Conservation (phyloP, 2,113 vertebrate genomes). For the Oostethus manadensis region DNA sequence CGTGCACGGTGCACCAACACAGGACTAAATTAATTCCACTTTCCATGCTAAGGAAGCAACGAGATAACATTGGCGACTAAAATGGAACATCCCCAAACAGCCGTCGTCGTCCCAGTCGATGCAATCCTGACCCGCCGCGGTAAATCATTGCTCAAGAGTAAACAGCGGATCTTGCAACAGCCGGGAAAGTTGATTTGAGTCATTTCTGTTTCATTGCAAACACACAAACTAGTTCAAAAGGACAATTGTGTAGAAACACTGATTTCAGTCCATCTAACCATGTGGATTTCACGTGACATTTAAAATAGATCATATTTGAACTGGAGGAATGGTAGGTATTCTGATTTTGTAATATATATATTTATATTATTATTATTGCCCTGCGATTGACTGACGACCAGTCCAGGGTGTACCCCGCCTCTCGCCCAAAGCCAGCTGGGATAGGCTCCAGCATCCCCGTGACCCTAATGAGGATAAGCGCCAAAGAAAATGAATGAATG, state of each 20-base stretch:
- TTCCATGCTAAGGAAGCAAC: slow-evolving; percentile 34
- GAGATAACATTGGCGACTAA: slow-evolving; percentile 1
- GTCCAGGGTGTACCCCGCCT: too few relatives aligned
- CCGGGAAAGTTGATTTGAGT: slow-evolving; percentile 15
- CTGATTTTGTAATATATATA: too few relatives aligned
- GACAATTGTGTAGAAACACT: neutral
- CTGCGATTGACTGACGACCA: too few relatives aligned
- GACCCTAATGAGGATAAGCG: too few relatives aligned
- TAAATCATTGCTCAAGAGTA: slow-evolving; percentile 69
- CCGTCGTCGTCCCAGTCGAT: slow-evolving; percentile 10
- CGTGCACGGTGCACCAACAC: slow-evolving; percentile 26
- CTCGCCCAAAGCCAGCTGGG: too few relatives aligned
- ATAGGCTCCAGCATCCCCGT: too few relatives aligned
- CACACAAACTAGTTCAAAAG: neutral
- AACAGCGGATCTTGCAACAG: slow-evolving; percentile 48
- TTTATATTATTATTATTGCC: too few relatives aligned
- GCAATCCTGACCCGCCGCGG: slow-evolving; percentile 23
- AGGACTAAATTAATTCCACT: slow-evolving; percentile 23
- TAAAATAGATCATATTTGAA: too few relatives aligned
- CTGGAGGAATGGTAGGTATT: too few relatives aligned
- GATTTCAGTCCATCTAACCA: too few relatives aligned
- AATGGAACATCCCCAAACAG: slow-evolving; percentile 6
- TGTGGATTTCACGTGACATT: too few relatives aligned
- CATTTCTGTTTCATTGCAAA: neutral
- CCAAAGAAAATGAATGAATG: too few relatives aligned